Evolutionary conservation across 2,888 invertebrate species (phyloP), one percentile per base, ranked within the genome.

Genomic region (Thyatira batis): DNA sequence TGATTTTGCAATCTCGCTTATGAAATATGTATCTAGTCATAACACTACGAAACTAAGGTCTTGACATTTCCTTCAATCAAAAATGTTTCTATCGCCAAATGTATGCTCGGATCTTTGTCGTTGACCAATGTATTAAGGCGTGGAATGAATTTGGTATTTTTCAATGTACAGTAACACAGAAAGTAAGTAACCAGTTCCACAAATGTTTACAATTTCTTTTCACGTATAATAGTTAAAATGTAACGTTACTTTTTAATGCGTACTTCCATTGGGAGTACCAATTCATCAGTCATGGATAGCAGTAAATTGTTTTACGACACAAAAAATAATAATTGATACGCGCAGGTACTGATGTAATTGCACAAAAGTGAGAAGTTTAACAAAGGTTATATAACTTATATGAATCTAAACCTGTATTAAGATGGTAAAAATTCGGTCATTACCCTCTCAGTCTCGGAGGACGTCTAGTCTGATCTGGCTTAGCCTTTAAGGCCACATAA

Each of bases 141-240:
- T 61, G 57, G 58, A 51, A 49, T 60, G 51, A 58, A 62, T 58
- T 46, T 51, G 13, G 13, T 45, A 55, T 55, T 13, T 50, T 57
- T 57, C 55, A 63, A 59, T 51, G 56, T 49, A 52, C 51, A 51
- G 33, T 48, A n/a, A 28, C 39, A 55, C 44, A 28, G 43, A 59
- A 55, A 54, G 49, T 54, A 57, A 51, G 45, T 27, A 45, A 25
- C 20, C 46, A 52, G 27, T 39, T 44, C 45, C 23, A 23, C 53
- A n/a, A 58, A 43, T 74, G 63, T 78, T 72, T 74, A 71, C 73
- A 71, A 73, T 75, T 76, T 74, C 74, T 63, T 63, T 77, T 78
- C 63, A 64, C 77, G 61, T 67, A 55, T 53, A 52, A 61, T 54
- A 45, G 74, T 75, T 67, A 75, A 76, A 67, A 68, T 67, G 45